These are phyloP conservation scores for Acanthosoma haemorrhoidale DNA, from an alignment of 2,888 invertebrate genomes.

Conservation along the genomic window DNA sequence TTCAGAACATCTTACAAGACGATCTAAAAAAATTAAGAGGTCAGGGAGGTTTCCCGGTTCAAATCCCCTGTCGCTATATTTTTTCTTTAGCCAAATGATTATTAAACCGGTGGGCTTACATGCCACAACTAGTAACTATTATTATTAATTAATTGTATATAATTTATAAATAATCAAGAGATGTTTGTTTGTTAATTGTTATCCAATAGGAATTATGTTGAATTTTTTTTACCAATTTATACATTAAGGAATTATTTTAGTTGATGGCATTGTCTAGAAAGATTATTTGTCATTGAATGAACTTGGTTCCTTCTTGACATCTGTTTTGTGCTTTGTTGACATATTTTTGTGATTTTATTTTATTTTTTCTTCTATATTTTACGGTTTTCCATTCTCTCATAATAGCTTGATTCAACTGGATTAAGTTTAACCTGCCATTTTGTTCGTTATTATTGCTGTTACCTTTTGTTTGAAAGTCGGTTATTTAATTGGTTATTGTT, in stretches of 20 bases:
- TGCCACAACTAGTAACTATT: no score
- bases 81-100: no score
- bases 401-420: not conserved
- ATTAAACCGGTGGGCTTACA: no score
- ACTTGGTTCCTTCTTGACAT: not conserved
- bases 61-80: no score
- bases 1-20: no score
- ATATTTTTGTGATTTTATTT: not conserved
- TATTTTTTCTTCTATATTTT: not conserved
- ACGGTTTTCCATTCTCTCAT: not conserved
- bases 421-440: not conserved
- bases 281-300: not conserved
- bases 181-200: slow-evolving; percentile 7
- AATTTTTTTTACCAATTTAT: not conserved
- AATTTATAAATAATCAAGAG: not conserved
- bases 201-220: not conserved
- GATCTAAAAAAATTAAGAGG: no score
- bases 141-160: not conserved
- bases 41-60: no score
- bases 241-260: not conserved
- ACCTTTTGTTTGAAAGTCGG: not conserved
- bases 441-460: not conserved
- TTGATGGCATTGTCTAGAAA: not conserved
- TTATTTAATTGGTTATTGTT: not conserved
- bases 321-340: not conserved